These are phyloP conservation scores for Eristalis arbustorum DNA, from an alignment of 2,888 invertebrate genomes.

Conservation along the genomic window DNA sequence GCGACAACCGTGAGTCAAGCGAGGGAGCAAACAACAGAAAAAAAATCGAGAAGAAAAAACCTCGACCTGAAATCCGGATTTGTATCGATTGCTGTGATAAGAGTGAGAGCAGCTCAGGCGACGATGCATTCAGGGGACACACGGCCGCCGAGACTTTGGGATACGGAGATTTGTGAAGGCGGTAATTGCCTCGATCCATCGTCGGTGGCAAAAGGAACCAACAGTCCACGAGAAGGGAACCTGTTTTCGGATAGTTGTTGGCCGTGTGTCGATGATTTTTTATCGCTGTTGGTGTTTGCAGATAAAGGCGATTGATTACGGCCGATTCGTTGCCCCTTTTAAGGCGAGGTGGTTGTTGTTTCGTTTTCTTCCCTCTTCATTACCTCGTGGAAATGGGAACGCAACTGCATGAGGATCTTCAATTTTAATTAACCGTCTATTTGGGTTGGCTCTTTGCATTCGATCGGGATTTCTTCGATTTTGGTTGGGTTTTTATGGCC, in stretches of 20 bases:
- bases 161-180: constrained; percentile 63
- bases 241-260: constrained; percentile 35
- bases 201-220: background rate
- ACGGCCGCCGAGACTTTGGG: constrained; percentile 11
- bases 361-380: background rate
- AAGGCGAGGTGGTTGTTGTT: constrained; percentile 1
- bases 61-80: constrained; percentile 50
- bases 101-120: background rate
- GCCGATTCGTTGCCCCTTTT: constrained; percentile 48
- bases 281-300: constrained; percentile 58
- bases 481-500: constrained; percentile 42
- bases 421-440: constrained; percentile 51
- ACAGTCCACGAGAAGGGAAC: constrained; percentile 15
- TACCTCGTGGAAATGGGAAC: constrained; percentile 20
- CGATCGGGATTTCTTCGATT: background rate
- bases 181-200: constrained; percentile 61
- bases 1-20: constrained; percentile 24
- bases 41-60: background rate
- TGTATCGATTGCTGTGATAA: constrained; percentile 65
- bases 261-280: constrained; percentile 36
- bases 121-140: constrained; percentile 1
- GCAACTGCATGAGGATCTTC: constrained; percentile 23
- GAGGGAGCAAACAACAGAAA: background rate
- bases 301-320: constrained; percentile 69
- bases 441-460: constrained; percentile 5